Base-by-base conservation (phyloP, 2,797 vertebrate genomes). In the Nannoperca australis region DNA sequence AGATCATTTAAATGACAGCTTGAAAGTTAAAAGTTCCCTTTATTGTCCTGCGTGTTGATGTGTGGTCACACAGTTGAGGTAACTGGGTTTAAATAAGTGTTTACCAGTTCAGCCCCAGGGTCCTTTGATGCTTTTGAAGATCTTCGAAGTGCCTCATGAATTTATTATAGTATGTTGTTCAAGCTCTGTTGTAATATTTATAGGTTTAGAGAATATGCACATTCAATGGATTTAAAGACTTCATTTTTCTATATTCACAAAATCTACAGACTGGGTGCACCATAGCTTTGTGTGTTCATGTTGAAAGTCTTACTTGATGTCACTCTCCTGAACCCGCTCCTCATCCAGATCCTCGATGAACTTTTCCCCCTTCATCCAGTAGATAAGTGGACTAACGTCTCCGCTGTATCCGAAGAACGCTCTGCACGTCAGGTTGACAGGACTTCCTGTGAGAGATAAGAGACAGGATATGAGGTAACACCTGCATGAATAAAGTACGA, bases 281-380 rank as follows among this genome's bases (percentile, higher is more conserved):
- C 17, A 56, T 14, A 22, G 62, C 15, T 51, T 34, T 51, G 24
- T 20, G 36, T 34, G 1, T 42, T 24, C 36, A 11, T 3, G 20
- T 5, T 40, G 7, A 73, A 55, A 8, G 0, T 85, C 95, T 96
- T 96, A 99, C 98, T 97, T 98, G 87, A 99, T 97, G 68, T 99
- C 98, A 49, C 96, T 98, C 93, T 99, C 98, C 92, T 96, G 96
- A 70, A 99, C 95, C 67, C 97, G 92, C 87, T 96, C 97, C 91
- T 98, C 97, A 81, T 99, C 98, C 93, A 99, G 95, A 91, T 99
- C 98, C 91, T 99, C 98, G 73, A 99, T 99, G 90, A 99, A 99
- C 88, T 99, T 99, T 86, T 99, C 98, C 38, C 97, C 98, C 94
- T 99, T 99, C 98, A 99, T 99, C 98, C 98, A 99, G 93, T 99